Evolutionary conservation across 35 echinoderm and acorn worm species (phyloP).

Genomic region (Holothuria glaberrima): DNA sequence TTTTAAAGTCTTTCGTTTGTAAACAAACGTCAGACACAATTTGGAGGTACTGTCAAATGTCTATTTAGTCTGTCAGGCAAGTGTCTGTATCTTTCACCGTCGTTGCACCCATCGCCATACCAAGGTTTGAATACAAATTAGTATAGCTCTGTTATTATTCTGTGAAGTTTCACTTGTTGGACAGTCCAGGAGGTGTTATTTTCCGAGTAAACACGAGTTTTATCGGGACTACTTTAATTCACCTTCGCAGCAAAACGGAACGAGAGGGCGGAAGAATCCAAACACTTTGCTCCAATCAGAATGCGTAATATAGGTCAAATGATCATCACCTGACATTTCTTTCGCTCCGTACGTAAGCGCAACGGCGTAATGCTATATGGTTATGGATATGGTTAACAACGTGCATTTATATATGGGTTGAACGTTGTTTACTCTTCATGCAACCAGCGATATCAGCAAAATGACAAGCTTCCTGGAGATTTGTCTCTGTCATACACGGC

Average conservation of each 20-base stretch:
- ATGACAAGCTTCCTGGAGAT: neutral
- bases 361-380: too few species aligned
- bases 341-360: too few species aligned
- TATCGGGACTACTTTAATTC: neutral
- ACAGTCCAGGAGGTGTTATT: conserved; percentile 41
- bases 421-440: neutral
- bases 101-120: conserved; percentile 32
- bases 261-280: neutral
- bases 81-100: conserved; percentile 14
- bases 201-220: conserved; percentile 6
- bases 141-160: neutral
- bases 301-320: neutral
- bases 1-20: too few species aligned
- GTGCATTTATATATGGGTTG: too few species aligned
- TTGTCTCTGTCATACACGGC: neutral
- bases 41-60: too few species aligned
- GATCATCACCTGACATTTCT: neutral
- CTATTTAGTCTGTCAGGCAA: neutral
- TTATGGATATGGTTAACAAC: too few species aligned
- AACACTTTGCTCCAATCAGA: neutral
- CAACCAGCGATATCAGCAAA: neutral
- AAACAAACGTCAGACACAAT: too few species aligned
- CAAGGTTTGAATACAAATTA: conserved; percentile 36
- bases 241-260: neutral
- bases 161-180: conserved; percentile 3